Conservation (phyloP, 1,140 invertebrate genomes). For the Nymphalis io region DNA sequence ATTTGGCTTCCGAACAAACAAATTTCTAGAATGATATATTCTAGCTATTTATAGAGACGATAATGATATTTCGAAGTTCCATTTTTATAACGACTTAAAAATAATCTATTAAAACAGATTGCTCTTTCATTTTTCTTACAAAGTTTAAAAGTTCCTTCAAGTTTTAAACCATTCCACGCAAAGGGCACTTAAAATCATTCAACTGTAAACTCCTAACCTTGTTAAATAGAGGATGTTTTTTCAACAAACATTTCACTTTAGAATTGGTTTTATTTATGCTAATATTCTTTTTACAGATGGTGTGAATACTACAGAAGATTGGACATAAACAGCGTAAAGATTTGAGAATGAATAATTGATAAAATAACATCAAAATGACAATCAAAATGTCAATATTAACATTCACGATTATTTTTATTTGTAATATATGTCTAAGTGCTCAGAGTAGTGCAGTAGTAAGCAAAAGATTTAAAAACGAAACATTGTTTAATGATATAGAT, state of each 20-base stretch:
- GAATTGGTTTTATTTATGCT: constrained; percentile 24
- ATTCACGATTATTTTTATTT: constrained; percentile 30
- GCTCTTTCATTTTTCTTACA: constrained; percentile 22
- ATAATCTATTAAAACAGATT: constrained; percentile 20
- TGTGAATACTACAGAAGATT: not conserved
- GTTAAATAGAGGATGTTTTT: constrained; percentile 12
- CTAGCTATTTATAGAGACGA: not conserved
- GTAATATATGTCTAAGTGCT: constrained; percentile 29
- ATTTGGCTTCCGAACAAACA: no score
- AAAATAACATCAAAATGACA: constrained; percentile 38
- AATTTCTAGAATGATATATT: no score
- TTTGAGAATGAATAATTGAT: constrained; percentile 10
- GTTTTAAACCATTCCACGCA: constrained; percentile 23
- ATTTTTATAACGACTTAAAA: not conserved
- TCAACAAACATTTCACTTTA: constrained; percentile 17
- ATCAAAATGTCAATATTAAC: constrained; percentile 29
- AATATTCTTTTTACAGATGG: constrained; percentile 45
- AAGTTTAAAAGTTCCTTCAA: constrained; percentile 25
- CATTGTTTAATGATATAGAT: constrained; percentile 34
- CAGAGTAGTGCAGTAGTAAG: constrained; percentile 34
- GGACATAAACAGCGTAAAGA: not conserved
- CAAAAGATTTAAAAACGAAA: constrained; percentile 12
- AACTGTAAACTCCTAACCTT: constrained; percentile 27
- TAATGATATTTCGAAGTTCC: not conserved
- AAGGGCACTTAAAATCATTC: constrained; percentile 28